These are phyloP conservation scores for Patella pellucida DNA, from an alignment of 2,888 invertebrate species.

Conservation along the genomic window DNA sequence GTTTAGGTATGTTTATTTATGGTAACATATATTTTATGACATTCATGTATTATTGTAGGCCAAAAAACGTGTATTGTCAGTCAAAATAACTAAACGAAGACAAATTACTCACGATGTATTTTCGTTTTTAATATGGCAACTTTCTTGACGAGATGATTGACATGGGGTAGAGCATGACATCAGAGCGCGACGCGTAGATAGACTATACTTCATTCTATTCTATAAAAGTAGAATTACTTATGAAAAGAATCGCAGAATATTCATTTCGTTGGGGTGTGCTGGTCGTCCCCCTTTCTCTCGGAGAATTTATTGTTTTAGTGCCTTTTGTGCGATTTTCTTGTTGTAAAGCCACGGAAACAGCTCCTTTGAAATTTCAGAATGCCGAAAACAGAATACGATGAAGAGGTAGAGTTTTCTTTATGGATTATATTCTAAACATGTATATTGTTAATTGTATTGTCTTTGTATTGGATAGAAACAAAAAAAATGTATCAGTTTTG, in stretches of 20 bases:
- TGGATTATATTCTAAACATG: not conserved
- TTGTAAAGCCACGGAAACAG: not conserved
- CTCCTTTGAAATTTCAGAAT: no score
- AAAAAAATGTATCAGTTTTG: no score
- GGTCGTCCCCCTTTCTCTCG: slow-evolving; percentile 4
- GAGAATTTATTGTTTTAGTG: not conserved
- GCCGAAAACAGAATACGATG: not conserved
- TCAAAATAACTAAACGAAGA: not conserved
- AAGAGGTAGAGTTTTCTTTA: slow-evolving; percentile 1
- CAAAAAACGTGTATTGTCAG: slow-evolving; percentile 8
- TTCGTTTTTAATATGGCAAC: not conserved
- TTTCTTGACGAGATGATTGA: not conserved
- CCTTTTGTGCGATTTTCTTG: not conserved
- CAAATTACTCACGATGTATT: slow-evolving; percentile 11
- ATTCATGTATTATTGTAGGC: no score
- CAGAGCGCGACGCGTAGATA: not conserved
- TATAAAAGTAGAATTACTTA: no score
- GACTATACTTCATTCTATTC: no score
- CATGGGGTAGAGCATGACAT: not conserved
- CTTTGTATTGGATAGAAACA: no score
- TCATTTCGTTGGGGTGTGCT: not conserved
- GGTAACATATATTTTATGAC: no score
- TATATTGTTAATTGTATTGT: not conserved
- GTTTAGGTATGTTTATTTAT: no score
- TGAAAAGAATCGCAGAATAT: no score